A percentile compares a stretch with the other conserved stretches of the same genome.
These are phyloP conservation scores for Cottoperca gobio DNA, from an alignment of 2,797 vertebrate genomes.

Conservation along the genomic window DNA sequence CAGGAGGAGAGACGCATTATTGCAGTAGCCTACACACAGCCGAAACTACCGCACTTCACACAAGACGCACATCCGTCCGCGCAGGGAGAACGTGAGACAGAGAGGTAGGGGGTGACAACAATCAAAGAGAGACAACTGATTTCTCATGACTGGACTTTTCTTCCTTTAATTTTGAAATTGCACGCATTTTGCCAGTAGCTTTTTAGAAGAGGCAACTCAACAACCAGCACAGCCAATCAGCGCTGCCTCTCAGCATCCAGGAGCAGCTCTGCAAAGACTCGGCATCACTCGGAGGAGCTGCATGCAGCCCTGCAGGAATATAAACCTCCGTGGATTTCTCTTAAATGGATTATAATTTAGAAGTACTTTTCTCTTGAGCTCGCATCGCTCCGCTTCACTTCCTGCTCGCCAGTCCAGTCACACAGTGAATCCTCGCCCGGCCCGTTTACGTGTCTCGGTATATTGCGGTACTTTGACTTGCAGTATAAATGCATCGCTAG, in stretches of 20 bases:
- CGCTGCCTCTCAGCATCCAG: slow-evolving; percentile 50
- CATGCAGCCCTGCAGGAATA: slow-evolving; percentile 44
- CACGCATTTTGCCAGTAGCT: slow-evolving; percentile 47
- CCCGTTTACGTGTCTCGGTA: slow-evolving; percentile 45
- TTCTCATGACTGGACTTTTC: slow-evolving; percentile 60
- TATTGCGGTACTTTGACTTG: slow-evolving; percentile 77
- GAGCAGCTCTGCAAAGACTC: slow-evolving; percentile 48
- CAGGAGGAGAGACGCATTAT: slow-evolving; percentile 83
- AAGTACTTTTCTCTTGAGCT: slow-evolving; percentile 46
- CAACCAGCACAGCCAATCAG: slow-evolving; percentile 53
- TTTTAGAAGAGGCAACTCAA: slow-evolving; percentile 46
- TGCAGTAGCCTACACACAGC: slow-evolving; percentile 77
- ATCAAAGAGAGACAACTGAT: slow-evolving; percentile 16
- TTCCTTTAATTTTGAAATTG: slow-evolving; percentile 36
- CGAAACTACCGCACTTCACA: slow-evolving; percentile 63
- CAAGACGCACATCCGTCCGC: slow-evolving; percentile 40
- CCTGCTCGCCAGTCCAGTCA: slow-evolving; percentile 12
- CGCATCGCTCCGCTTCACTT: slow-evolving; percentile 30
- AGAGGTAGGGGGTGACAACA: slow-evolving; percentile 16
- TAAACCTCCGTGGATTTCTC: slow-evolving; percentile 39
- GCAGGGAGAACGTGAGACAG: not conserved
- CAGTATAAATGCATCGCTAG: slow-evolving; percentile 60
- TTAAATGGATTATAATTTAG: slow-evolving; percentile 64
- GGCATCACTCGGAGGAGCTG: slow-evolving; percentile 55
- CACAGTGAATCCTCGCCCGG: slow-evolving; percentile 56